Evolutionary conservation across 2,888 invertebrate genomes (phyloP).

Genomic region (Syrista parreyssii): DNA sequence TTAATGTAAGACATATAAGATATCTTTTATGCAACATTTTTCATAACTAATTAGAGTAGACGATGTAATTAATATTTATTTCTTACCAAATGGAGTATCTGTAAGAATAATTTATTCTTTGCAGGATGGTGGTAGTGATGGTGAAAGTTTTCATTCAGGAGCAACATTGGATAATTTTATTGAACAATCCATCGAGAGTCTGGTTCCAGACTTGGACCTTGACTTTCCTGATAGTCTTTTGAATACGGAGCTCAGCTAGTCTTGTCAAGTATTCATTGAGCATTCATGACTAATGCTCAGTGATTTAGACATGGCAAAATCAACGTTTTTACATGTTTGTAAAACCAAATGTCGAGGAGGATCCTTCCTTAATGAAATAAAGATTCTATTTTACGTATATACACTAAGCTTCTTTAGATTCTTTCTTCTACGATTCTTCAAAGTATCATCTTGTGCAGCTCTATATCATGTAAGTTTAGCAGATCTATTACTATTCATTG

Average conservation of each 20-base stretch:
- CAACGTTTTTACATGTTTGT: neutral
- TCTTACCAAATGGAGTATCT: neutral
- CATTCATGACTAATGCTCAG: neutral
- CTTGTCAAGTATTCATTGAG: neutral
- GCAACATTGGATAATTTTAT: slow-evolving; percentile 15
- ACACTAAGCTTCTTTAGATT: neutral
- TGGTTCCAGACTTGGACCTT: slow-evolving; percentile 19
- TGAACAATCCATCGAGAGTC: slow-evolving; percentile 15
- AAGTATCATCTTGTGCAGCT: no score
- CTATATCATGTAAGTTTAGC: no score
- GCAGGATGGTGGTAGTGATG: slow-evolving; percentile 21
- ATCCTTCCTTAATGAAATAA: neutral
- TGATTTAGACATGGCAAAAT: neutral
- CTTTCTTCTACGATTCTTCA: neutral
- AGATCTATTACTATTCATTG: no score
- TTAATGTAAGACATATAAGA: slow-evolving; percentile 11
- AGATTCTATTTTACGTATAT: neutral
- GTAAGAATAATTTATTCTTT: neutral
- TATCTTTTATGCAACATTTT: neutral
- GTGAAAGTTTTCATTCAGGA: slow-evolving; percentile 23
- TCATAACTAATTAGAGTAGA: neutral
- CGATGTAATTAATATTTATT: neutral
- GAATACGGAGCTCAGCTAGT: slow-evolving; percentile 16
- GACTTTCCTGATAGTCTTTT: slow-evolving; percentile 20
- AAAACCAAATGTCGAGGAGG: neutral